Evolutionary conservation across 1,140 invertebrate genomes (phyloP).

Genomic region (Diorhabda sublineata): DNA sequence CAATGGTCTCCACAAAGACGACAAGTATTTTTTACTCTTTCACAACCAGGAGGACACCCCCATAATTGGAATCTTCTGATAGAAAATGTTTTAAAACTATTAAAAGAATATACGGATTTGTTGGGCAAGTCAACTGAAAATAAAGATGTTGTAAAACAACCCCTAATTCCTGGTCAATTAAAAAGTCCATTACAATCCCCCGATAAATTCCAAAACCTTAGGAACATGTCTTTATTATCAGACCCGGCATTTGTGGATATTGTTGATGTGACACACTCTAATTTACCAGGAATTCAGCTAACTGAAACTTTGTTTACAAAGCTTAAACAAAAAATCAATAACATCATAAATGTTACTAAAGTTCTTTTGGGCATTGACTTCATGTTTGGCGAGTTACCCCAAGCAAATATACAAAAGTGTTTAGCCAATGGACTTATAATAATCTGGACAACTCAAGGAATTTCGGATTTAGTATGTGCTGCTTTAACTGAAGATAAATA

Average conservation of each 20-base stretch:
- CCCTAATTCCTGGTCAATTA: constrained; percentile 17
- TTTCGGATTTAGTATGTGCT: constrained; percentile 61
- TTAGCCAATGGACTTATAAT: constrained; percentile 63
- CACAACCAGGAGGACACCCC: constrained; percentile 72
- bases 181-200: constrained; percentile 10
- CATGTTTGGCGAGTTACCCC: constrained; percentile 66
- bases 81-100: constrained; percentile 54
- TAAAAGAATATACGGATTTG: constrained; percentile 59
- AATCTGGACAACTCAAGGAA: constrained; percentile 65
- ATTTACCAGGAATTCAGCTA: constrained; percentile 12
- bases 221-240: constrained; percentile 33
- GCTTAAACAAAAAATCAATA: constrained; percentile 23
- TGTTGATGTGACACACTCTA: constrained; percentile 22
- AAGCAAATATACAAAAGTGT: constrained; percentile 60
- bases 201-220: constrained; percentile 32
- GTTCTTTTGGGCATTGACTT: constrained; percentile 62
- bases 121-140: constrained; percentile 54
- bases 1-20: constrained; percentile 56
- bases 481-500: constrained; percentile 72
- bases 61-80: constrained; percentile 72
- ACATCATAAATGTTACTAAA: constrained; percentile 33
- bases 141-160: constrained; percentile 11
- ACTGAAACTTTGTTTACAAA: constrained; percentile 18
- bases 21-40: constrained; percentile 62
- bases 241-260: constrained; percentile 7